Conservation (phyloP, 2,888 invertebrate species). For the Siphlonurus alternatus region DNA sequence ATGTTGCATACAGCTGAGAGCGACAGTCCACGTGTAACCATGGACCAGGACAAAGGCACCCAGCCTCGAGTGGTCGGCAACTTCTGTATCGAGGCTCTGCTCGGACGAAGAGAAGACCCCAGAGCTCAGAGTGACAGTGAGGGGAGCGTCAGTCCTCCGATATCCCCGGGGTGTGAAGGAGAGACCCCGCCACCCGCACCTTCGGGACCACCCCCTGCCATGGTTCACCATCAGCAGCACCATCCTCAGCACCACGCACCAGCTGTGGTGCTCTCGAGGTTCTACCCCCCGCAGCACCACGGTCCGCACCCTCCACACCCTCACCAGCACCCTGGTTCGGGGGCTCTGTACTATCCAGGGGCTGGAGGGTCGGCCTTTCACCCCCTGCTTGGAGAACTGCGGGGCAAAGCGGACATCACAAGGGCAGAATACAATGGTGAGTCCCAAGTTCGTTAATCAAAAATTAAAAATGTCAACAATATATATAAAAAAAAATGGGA, state of each 20-base stretch:
- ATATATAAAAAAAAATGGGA: no score
- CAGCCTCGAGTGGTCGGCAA: background rate
- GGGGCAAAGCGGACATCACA: background rate
- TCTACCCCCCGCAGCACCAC: background rate
- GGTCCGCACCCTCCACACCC: background rate
- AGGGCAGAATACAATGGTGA: background rate
- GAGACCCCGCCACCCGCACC: background rate
- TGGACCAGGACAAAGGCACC: background rate
- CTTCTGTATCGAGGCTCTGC: background rate
- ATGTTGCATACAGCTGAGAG: background rate
- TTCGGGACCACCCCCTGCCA: background rate
- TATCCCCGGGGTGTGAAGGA: background rate
- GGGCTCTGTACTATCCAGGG: background rate
- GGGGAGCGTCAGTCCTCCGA: background rate
- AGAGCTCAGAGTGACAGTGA: background rate
- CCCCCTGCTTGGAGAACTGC: background rate
- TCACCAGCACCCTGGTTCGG: background rate
- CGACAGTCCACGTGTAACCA: background rate
- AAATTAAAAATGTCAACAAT: no score
- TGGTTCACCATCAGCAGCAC: background rate
- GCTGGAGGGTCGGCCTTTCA: slow-evolving; percentile 1
- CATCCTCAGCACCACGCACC: background rate
- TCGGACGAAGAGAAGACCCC: background rate
- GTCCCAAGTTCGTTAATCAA: no score
- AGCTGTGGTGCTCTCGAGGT: background rate